Percentiles rank a stretch among this genome's conserved stretches.
These are phyloP conservation scores for Hippocampus comes DNA, from an alignment of 2,113 vertebrate genomes.

Conservation along the genomic window DNA sequence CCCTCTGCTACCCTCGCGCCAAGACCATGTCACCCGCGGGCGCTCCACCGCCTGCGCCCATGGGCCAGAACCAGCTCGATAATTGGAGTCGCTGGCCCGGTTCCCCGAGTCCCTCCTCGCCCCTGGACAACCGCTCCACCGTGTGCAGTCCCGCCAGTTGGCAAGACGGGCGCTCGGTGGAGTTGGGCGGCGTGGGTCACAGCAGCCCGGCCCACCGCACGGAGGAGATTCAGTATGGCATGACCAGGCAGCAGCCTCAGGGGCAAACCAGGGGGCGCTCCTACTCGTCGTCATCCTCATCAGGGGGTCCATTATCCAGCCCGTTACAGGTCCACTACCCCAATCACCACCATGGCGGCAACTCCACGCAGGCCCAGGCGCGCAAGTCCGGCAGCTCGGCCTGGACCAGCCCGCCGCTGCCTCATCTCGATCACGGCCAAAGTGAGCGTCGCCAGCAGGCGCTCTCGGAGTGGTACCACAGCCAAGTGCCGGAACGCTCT, in stretches of 20 bases:
- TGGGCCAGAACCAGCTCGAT: constrained; percentile 74
- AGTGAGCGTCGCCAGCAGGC: constrained; percentile 79
- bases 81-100: constrained; percentile 72
- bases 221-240: constrained; percentile 75
- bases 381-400: constrained; percentile 43
- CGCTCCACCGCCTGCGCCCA: constrained; percentile 53
- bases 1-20: constrained; percentile 82
- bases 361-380: constrained; percentile 56
- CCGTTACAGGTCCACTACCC: constrained; percentile 66
- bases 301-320: constrained; percentile 62
- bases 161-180: constrained; percentile 58
- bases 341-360: constrained; percentile 59
- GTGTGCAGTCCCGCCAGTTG: constrained; percentile 62
- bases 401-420: constrained; percentile 68
- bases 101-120: constrained; percentile 66
- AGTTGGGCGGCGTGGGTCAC: constrained; percentile 67
- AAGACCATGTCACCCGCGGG: constrained; percentile 73
- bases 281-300: constrained; percentile 76
- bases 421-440: constrained; percentile 49
- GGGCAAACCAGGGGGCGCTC: constrained; percentile 70
- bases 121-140: constrained; percentile 67
- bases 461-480: constrained; percentile 87
- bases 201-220: constrained; percentile 75
- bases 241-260: constrained; percentile 68
- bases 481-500: constrained; percentile 78